Evolutionary conservation across 1,140 invertebrate species (phyloP).

Genomic region (Lordiphosa clarofinis): DNA sequence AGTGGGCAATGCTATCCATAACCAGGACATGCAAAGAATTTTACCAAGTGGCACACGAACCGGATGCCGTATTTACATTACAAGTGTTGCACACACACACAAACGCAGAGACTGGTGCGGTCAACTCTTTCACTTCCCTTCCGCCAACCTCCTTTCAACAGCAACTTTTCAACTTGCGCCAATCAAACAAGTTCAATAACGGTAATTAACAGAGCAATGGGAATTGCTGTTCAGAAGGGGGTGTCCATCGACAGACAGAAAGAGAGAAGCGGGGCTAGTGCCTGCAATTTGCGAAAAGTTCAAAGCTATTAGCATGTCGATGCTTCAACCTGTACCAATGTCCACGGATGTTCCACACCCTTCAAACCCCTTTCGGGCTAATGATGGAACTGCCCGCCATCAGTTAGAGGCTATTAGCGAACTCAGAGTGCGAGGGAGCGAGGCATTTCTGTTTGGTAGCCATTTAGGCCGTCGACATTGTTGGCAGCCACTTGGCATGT

Average conservation of each 20-base stretch:
- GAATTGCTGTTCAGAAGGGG: conserved; percentile 33
- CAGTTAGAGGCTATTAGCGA: conserved; percentile 55
- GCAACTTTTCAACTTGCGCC: conserved; percentile 67
- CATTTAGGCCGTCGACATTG: conserved; percentile 20
- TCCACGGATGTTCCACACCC: conserved; percentile 16
- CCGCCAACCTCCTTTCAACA: conserved; percentile 55
- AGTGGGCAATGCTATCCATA: conserved; percentile 10
- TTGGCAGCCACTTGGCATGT: conserved; percentile 46
- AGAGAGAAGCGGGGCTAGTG: conserved; percentile 9
- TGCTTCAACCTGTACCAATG: conserved; percentile 25
- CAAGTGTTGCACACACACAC: conserved; percentile 24
- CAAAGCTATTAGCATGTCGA: conserved; percentile 72
- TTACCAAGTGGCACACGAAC: conserved; percentile 34
- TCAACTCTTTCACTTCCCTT: conserved; percentile 27
- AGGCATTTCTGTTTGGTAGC: conserved; percentile 24
- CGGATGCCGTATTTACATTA: conserved; percentile 34
- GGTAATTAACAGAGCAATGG: conserved; percentile 67
- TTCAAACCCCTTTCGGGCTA: conserved; percentile 26
- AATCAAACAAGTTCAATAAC: conserved; percentile 75
- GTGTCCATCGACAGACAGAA: background rate
- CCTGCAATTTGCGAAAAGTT: conserved; percentile 69
- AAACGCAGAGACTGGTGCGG: conserved; percentile 19
- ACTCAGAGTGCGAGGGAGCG: conserved; percentile 1
- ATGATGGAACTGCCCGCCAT: conserved; percentile 45
- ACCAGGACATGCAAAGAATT: conserved; percentile 2